Evolutionary conservation across 1,140 invertebrate species (phyloP).

Genomic region (Hylyphantes graminicola): DNA sequence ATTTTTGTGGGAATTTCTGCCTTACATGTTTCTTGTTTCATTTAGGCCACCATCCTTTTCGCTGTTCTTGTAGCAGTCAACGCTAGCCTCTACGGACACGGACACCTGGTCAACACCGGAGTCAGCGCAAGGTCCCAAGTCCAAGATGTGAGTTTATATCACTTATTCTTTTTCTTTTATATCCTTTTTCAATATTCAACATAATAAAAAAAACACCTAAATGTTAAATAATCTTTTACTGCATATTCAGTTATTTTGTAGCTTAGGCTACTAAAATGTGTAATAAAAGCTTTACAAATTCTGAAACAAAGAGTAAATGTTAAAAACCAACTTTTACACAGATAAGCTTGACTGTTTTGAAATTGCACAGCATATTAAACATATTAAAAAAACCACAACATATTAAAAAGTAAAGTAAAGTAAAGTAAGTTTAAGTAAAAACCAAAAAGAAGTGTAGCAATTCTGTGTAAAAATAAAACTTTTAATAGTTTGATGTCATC

Average conservation of each 20-base stretch:
- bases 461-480: too few relatives aligned
- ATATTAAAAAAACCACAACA: too few relatives aligned
- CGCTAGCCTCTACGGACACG: not conserved
- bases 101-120: conserved; percentile 12
- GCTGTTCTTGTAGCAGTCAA: conserved; percentile 10
- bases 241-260: not conserved
- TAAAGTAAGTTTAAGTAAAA: too few relatives aligned
- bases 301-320: not conserved
- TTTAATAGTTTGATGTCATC: too few relatives aligned
- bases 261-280: not conserved
- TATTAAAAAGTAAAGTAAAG: too few relatives aligned
- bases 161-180: not conserved
- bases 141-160: conserved; percentile 38
- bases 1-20: not conserved
- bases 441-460: too few relatives aligned
- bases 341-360: not conserved
- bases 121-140: conserved; percentile 12
- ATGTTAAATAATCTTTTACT: not conserved
- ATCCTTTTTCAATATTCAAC: not conserved
- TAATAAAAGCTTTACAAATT: not conserved
- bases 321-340: not conserved
- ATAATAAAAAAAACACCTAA: not conserved
- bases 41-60: conserved; percentile 14
- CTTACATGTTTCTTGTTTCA: not conserved
- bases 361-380: too few relatives aligned